Conservation (phyloP, 64 coral and sea anemone species). For the Stylophora pistillata region DNA sequence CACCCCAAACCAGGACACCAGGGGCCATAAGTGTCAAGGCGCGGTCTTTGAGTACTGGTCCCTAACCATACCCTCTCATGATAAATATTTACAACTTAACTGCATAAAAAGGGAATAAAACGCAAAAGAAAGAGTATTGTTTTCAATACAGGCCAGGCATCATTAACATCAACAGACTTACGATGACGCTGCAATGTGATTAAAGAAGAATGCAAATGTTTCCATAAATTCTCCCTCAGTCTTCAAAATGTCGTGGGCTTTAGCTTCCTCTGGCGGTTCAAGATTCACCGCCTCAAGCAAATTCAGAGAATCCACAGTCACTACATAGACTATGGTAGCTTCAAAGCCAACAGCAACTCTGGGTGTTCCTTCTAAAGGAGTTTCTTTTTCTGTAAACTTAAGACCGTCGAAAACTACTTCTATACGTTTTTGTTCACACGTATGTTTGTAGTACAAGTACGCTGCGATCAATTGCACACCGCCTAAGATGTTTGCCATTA, state of each 20-base stretch:
- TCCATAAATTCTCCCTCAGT: slow-evolving; percentile 75
- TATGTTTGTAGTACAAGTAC: slow-evolving; percentile 18
- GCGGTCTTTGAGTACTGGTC: no score
- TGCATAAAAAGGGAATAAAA: no score
- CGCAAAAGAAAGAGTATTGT: neutral
- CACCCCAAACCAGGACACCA: no score
- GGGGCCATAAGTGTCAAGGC: no score
- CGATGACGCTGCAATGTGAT: slow-evolving; percentile 83
- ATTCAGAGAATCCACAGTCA: slow-evolving; percentile 51
- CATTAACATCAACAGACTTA: slow-evolving; percentile 24
- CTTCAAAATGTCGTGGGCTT: slow-evolving; percentile 72
- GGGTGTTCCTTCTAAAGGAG: slow-evolving; percentile 20
- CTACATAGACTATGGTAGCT: slow-evolving; percentile 70
- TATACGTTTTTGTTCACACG: slow-evolving; percentile 7
- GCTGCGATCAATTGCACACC: neutral
- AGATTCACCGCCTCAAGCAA: slow-evolving; percentile 61
- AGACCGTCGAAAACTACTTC: slow-evolving; percentile 15
- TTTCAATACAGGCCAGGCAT: neutral
- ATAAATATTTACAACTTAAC: no score
- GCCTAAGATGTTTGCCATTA: slow-evolving; percentile 1
- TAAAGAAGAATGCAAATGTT: slow-evolving; percentile 92
- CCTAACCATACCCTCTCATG: no score
- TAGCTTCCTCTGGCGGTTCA: slow-evolving; percentile 56
- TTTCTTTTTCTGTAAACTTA: neutral
- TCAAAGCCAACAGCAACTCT: slow-evolving; percentile 62